phyloP scores from a whole-genome alignment of 2,113 vertebrate species.

The Cryptotis parvus region DNA sequence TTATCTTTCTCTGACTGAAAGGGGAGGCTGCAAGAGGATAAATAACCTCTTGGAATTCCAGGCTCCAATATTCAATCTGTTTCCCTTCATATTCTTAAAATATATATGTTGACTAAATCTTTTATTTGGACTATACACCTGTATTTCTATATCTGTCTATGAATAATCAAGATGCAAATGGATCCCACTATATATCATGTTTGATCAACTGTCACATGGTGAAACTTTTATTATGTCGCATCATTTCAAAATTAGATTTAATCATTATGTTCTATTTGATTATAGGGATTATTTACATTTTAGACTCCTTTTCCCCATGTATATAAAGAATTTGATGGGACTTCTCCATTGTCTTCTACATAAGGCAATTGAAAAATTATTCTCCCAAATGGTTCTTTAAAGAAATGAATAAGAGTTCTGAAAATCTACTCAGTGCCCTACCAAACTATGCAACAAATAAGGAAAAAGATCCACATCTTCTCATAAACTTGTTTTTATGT shows the following conservation, averaged over 20 bases:
- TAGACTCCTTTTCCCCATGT: not conserved
- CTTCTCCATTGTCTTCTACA: not conserved
- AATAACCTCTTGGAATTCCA: not conserved
- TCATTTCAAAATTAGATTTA: conserved; percentile 53
- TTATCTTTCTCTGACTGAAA: not conserved
- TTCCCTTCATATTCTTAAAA: not conserved
- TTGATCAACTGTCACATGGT: not conserved
- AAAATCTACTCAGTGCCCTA: no score
- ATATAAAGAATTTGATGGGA: not conserved
- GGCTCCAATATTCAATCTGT: not conserved
- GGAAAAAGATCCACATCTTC: not conserved
- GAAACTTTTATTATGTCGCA: not conserved
- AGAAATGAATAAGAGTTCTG: no score
- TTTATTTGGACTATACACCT: not conserved
- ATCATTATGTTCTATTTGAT: not conserved
- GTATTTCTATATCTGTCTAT: not conserved
- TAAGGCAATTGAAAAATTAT: no score
- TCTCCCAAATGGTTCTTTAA: no score
- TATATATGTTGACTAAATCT: not conserved
- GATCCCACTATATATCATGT: not conserved
- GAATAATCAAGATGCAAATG: not conserved
- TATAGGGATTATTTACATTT: not conserved
- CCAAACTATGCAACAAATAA: not conserved
- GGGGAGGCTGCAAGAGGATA: conserved; percentile 9
- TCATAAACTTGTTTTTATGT: no score